Conservation (phyloP, 2,888 invertebrate species). For the Lasioglossum marginatum region DNA sequence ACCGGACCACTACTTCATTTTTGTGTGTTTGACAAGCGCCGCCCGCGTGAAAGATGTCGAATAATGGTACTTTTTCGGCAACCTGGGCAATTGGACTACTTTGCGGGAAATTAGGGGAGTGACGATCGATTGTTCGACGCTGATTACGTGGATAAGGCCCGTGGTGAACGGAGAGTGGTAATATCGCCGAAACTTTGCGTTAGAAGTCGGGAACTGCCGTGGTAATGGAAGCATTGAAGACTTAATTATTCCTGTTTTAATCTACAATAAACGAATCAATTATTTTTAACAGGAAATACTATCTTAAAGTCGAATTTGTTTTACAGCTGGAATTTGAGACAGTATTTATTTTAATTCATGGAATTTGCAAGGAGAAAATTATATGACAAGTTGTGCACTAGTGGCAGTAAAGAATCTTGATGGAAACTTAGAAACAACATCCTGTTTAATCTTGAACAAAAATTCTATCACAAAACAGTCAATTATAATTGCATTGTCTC, state of each 20-base stretch:
- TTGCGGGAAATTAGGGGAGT: constrained; percentile 1
- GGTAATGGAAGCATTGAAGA: neutral
- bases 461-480: neutral
- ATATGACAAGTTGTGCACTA: too few species aligned
- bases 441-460: neutral
- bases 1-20: neutral
- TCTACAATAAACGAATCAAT: neutral
- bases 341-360: neutral
- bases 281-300: neutral
- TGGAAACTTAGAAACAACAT: neutral
- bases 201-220: neutral
- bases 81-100: neutral
- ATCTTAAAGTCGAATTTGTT: neutral
- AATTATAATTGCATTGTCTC: neutral
- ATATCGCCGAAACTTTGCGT: neutral
- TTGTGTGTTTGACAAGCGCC: neutral
- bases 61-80: neutral
- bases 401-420: neutral
- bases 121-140: neutral
- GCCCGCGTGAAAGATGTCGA: neutral
- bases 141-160: neutral
- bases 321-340: too few species aligned
- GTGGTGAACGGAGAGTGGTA: neutral
- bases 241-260: neutral
- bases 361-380: neutral